Base-by-base conservation (phyloP, 92 coral and sea anemone genomes). In the Actinostola sp. region DNA sequence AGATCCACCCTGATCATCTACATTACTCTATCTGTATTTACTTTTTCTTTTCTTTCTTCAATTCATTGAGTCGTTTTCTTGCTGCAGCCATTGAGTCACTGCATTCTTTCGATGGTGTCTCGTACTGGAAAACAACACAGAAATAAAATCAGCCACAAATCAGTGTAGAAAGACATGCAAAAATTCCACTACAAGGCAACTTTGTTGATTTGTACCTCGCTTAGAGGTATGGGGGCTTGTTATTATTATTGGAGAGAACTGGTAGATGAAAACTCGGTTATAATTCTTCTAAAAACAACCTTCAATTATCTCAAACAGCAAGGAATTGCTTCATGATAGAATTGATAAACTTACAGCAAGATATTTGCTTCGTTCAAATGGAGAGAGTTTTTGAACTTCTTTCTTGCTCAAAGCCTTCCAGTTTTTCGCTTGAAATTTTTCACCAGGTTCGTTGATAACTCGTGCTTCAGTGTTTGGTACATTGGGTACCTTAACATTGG, bases 371-470 rank as follows among this genome's bases (percentile, higher is more conserved):
- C 87, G 63, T 73, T 91, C 89, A 20, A 88, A 83, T 8, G 84
- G 77, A 30, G 93, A 75, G 6, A 94, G 84, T 70, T 91, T 94
- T 62, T 82, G 90, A 5, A 94, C 8, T 23, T 94, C 97, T 66
- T 91, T 94, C 58, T 94, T 94, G 61, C 88, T 82, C 23, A 91
- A 84, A 14, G 67, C 33, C 62, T 85, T 94, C 97, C 98, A 91
- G 88, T 94, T 94, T 46, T 57, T 81, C 0, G 97, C 98, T 17
- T 86, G 92, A 63, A 91, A 94, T 56, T 78, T 80, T 26, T 94
- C 98, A 3, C 56, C 28, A 2, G 60, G 80, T 9, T 20, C 8
- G 2, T 35, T 55, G 11, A 20, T 63, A 28, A 23, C 70, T n/a
- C 78, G 36, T 12, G 30, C 54, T 61, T 49, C 61, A 32, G 73